Conservation (phyloP, 2,797 vertebrate genomes). For the Pempheris klunzingeri region DNA sequence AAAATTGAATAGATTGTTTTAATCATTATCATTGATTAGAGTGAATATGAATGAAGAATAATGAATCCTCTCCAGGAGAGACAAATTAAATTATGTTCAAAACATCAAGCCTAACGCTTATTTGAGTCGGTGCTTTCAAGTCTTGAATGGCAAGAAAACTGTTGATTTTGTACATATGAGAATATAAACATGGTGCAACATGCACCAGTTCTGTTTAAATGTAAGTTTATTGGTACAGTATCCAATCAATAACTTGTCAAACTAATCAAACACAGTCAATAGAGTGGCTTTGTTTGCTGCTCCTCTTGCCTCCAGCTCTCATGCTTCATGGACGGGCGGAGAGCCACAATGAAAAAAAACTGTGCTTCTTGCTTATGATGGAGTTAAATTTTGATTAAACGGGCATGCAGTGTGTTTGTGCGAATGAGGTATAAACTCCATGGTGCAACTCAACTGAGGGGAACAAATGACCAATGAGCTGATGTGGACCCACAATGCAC, state of each 20-base stretch:
- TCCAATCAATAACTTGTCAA: too few species aligned
- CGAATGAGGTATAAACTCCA: slow-evolving; percentile 23
- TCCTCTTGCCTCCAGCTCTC: not conserved
- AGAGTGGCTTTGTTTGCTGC: not conserved
- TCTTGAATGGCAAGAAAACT: not conserved
- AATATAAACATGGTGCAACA: not conserved
- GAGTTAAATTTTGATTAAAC: slow-evolving; percentile 12
- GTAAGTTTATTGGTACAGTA: too few species aligned
- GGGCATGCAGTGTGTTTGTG: slow-evolving; percentile 23
- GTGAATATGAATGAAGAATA: not conserved
- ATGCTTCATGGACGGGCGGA: not conserved
- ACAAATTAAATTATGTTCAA: too few species aligned
- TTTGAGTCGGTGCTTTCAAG: too few species aligned
- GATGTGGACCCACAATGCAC: slow-evolving; percentile 53
- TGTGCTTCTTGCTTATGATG: not conserved
- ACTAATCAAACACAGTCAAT: too few species aligned
- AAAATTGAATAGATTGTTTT: too few species aligned
- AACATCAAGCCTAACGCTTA: not conserved
- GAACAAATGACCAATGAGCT: slow-evolving; percentile 65
- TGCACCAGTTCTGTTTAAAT: not conserved
- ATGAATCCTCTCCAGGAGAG: not conserved
- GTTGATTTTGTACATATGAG: not conserved
- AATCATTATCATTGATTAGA: too few species aligned
- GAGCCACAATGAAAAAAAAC: not conserved
- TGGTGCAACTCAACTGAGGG: slow-evolving; percentile 41